Conservation (phyloP, 2,888 invertebrate genomes). For the Zygogramma bicolorata region DNA sequence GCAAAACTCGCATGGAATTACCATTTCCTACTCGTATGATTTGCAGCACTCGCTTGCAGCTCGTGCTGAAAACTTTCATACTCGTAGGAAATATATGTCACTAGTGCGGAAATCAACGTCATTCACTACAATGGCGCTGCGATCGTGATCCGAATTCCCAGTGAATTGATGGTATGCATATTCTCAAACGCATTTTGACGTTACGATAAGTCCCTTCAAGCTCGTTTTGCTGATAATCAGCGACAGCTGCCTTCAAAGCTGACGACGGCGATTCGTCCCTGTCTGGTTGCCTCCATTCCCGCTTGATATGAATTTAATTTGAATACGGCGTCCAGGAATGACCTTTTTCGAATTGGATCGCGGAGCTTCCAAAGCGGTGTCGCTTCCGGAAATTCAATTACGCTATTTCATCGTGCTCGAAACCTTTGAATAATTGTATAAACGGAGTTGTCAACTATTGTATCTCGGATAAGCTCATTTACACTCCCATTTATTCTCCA, state of each 20-base stretch:
- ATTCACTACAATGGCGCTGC: no score
- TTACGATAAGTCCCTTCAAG: no score
- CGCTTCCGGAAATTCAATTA: not conserved
- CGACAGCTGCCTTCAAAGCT: not conserved
- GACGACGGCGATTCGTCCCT: not conserved
- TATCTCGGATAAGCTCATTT: not conserved
- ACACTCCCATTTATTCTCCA: no score
- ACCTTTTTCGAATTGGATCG: not conserved
- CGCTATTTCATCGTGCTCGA: not conserved
- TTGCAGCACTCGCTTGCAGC: no score
- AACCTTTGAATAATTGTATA: not conserved
- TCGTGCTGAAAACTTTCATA: no score
- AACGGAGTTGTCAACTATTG: not conserved
- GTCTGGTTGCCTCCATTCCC: not conserved
- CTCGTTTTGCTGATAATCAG: not conserved
- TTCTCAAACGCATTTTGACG: no score
- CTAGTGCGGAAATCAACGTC: no score
- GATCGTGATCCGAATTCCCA: no score
- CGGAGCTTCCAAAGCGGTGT: not conserved
- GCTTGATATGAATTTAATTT: conserved; percentile 11
- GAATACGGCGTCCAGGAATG: not conserved
- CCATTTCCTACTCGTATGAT: no score
- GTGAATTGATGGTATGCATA: no score
- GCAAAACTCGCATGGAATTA: no score
- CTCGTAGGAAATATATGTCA: no score